These are phyloP conservation scores for Petaurus breviceps DNA, from an alignment of 2,113 vertebrate species.

Conservation along the genomic window DNA sequence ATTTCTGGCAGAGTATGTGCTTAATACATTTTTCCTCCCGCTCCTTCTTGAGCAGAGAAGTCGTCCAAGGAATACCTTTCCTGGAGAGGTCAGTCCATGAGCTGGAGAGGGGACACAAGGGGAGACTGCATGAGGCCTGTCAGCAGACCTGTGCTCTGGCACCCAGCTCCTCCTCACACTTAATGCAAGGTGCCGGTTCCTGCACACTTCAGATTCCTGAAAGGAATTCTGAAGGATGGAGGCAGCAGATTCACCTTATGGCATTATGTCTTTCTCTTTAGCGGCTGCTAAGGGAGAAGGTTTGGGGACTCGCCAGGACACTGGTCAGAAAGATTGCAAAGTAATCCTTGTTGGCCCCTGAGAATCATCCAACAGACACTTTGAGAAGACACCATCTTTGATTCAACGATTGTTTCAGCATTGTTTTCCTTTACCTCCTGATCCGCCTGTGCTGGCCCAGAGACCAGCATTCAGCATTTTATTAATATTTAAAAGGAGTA, in stretches of 20 bases:
- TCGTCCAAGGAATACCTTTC: neutral
- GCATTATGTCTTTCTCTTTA: slow-evolving; percentile 72
- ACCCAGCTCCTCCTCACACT: slow-evolving; percentile 71
- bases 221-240: slow-evolving; percentile 74
- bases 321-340: slow-evolving; percentile 81
- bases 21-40: neutral
- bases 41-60: neutral
- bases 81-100: neutral
- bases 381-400: slow-evolving; percentile 81
- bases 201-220: slow-evolving; percentile 73
- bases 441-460: slow-evolving; percentile 65
- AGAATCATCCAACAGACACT: slow-evolving; percentile 78
- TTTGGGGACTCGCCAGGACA: slow-evolving; percentile 77
- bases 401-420: slow-evolving; percentile 71
- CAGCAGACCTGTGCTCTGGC: slow-evolving; percentile 72
- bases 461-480: slow-evolving; percentile 76
- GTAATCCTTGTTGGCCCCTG: slow-evolving; percentile 79
- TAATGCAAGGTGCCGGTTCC: slow-evolving; percentile 76
- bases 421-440: slow-evolving; percentile 71
- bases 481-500: slow-evolving; percentile 77
- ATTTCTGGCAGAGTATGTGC: neutral
- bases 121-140: slow-evolving; percentile 63
- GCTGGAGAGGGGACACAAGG: neutral
- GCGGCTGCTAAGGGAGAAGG: slow-evolving; percentile 64
- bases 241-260: slow-evolving; percentile 78